Conservation (phyloP, 1,140 invertebrate genomes). For the Drosophila neocordata region DNA sequence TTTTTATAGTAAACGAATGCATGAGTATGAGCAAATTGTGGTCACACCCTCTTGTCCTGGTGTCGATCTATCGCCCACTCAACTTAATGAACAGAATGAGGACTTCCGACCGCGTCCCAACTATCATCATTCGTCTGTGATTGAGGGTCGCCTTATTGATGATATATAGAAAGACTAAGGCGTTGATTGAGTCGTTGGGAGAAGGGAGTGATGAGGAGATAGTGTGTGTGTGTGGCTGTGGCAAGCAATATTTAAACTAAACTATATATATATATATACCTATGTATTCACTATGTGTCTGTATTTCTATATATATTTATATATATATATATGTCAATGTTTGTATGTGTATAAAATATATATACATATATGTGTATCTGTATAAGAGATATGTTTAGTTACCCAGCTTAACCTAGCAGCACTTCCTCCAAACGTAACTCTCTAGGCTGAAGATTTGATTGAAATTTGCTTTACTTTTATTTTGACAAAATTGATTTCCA, state of each 20-base stretch:
- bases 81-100: slow-evolving; percentile 96
- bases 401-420: not conserved
- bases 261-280: slow-evolving; percentile 22
- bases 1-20: slow-evolving; percentile 86
- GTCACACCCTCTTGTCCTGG: slow-evolving; percentile 93
- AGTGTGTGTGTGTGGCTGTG: slow-evolving; percentile 38
- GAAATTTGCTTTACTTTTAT: not conserved
- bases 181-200: not conserved
- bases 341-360: slow-evolving; percentile 9
- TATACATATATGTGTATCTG: not conserved
- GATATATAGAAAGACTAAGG: slow-evolving; percentile 61
- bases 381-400: slow-evolving; percentile 13
- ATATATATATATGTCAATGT: slow-evolving; percentile 24
- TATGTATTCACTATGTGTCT: slow-evolving; percentile 27
- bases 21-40: slow-evolving; percentile 94
- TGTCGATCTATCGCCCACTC: slow-evolving; percentile 91
- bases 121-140: slow-evolving; percentile 94
- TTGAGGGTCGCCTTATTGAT: slow-evolving; percentile 89
- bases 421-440: not conserved
- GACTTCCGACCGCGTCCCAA: slow-evolving; percentile 95
- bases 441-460: not conserved
- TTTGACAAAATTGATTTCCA: not conserved
- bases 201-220: slow-evolving; percentile 7
- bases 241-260: slow-evolving; percentile 54
- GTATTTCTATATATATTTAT: slow-evolving; percentile 23